Evolutionary conservation across 2,797 vertebrate species (phyloP).

Genomic region (Podargus strigoides): DNA sequence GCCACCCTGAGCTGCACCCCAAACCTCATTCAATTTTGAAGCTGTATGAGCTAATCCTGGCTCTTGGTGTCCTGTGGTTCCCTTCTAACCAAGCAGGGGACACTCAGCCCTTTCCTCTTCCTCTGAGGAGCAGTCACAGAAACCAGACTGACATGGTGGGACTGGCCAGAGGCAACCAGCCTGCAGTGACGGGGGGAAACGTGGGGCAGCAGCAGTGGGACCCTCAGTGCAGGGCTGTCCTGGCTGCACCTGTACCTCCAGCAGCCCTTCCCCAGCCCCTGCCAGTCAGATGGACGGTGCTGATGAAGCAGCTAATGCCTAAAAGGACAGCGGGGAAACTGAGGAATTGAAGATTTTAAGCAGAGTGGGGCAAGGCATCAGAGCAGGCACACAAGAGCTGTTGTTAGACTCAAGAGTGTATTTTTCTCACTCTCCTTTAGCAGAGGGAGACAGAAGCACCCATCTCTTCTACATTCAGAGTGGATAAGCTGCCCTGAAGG

Average conservation of each 20-base stretch:
- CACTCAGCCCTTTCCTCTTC: not conserved
- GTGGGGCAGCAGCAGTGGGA: too few relatives aligned
- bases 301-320: not conserved
- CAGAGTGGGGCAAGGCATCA: not conserved
- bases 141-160: too few relatives aligned
- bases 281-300: rapidly evolving
- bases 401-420: not conserved
- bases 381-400: not conserved
- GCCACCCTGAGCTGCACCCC: not conserved
- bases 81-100: not conserved
- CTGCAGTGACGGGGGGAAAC: too few relatives aligned
- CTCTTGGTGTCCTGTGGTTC: not conserved
- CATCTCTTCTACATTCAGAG: not conserved
- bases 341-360: not conserved
- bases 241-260: too few relatives aligned
- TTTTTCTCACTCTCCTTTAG: not conserved
- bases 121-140: not conserved
- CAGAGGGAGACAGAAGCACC: not conserved
- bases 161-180: too few relatives aligned
- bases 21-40: not conserved
- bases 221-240: too few relatives aligned
- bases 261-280: not conserved
- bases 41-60: not conserved
- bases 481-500: not conserved
- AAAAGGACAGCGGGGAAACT: not conserved